Base-by-base conservation (phyloP, 2,113 vertebrate genomes). In the Kryptolebias marmoratus region DNA sequence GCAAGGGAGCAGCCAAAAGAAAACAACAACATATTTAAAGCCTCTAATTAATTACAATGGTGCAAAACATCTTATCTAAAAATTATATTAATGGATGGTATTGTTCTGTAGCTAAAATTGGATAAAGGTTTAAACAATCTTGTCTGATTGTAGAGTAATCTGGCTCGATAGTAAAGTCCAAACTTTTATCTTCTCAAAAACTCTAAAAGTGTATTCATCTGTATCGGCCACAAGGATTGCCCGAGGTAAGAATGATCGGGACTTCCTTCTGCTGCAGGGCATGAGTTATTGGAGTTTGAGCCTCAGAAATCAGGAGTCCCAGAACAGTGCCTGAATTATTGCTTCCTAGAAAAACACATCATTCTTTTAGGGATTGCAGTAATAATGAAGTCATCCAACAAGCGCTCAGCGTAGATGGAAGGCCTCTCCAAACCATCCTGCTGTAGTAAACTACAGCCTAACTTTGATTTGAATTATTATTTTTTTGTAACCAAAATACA, bases 171-270 rank as follows among this genome's bases (percentile, higher is more conserved):
- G 7, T 36, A 42, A 42, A 42, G 8, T 42, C 9, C 39, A 10
- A 16, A 15, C 16, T 50, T 5, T 31, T 14, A 36, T 15, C 30
- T 32, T 63, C 27, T 18, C 7, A 52, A 32, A 18, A 64, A 32
- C 11, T 22, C 3, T 64, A n/a, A 64, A 64, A 39, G 31, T 50
- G 32, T 50, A 8, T 48, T 31, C 15, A n/a, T 16, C 3, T 63
- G 27, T 15, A 31, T 15, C 22, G 50, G 36, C 16, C 18, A 36
- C 12, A 50, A 52, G 48, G 12, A 27, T 14, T 4, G 11, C 64
- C 28, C 32, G 11, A 65, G 64, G 49, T 28, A 28, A 28, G 14
- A 67, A 67, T 28, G 15, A 44, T 67, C 50, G 30, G 36, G 50
- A 15, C 50, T 66, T 5, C 27, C 32, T 10, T 18, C 16, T 16